Conservation (phyloP, 2,113 vertebrate genomes). For the Pelecanoides urinatrix region DNA sequence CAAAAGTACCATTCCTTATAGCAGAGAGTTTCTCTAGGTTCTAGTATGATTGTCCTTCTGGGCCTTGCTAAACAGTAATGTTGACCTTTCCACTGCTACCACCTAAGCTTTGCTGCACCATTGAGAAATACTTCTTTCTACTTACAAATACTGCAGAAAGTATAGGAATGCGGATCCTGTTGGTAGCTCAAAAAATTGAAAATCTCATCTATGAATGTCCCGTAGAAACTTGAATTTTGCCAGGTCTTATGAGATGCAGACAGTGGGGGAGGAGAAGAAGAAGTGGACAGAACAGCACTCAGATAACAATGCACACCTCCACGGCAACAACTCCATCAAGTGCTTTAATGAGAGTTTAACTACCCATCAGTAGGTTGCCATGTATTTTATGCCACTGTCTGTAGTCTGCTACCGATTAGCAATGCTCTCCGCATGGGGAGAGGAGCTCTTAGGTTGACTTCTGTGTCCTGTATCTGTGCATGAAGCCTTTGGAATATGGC, state of each 20-base stretch:
- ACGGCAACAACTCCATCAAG: background rate
- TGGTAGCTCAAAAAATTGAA: background rate
- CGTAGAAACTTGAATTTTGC: background rate
- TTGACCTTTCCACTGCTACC: background rate
- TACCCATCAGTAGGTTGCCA: background rate
- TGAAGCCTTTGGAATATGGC: background rate
- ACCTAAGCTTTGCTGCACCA: background rate
- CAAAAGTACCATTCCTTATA: background rate
- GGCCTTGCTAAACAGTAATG: background rate
- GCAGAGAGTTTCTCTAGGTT: background rate
- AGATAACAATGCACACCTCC: background rate
- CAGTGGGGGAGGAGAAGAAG: background rate
- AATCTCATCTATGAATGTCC: background rate
- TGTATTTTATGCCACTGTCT: background rate
- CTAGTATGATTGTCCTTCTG: background rate
- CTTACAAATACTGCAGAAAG: background rate
- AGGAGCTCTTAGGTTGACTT: background rate
- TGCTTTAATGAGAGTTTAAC: background rate
- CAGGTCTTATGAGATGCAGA: background rate
- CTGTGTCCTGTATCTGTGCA: background rate
- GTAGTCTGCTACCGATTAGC: background rate
- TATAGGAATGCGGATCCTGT: background rate
- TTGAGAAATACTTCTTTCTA: background rate
- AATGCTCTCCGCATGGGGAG: background rate
- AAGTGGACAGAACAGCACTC: background rate